Conservation (phyloP, 2,888 invertebrate species). For the Eurytoma californica region DNA sequence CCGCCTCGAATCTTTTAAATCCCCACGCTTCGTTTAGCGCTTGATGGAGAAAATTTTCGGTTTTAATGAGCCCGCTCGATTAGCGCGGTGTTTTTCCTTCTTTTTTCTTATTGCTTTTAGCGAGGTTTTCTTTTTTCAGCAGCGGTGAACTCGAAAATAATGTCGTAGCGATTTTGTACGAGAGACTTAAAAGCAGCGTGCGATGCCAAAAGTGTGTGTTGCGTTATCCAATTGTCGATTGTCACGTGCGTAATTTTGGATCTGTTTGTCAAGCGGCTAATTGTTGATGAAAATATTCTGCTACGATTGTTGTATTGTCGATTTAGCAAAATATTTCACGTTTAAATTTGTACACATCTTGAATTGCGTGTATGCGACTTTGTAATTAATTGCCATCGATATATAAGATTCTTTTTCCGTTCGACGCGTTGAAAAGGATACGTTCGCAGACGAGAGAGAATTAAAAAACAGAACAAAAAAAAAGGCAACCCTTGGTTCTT, state of each 20-base stretch:
- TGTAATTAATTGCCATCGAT: too few relatives aligned
- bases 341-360: background rate
- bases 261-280: too few relatives aligned
- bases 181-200: too few relatives aligned
- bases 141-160: background rate
- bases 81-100: background rate
- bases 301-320: slow-evolving; percentile 28
- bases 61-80: too few relatives aligned
- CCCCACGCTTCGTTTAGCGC: too few relatives aligned
- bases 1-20: too few relatives aligned
- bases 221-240: background rate
- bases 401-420: background rate
- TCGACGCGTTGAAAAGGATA: background rate
- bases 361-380: too few relatives aligned
- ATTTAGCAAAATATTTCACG: slow-evolving; percentile 18
- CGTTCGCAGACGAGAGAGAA: too few relatives aligned
- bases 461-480: too few relatives aligned
- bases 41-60: too few relatives aligned
- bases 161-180: slow-evolving; percentile 14
- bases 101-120: background rate
- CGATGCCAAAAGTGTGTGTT: background rate
- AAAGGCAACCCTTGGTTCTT: slow-evolving; percentile 6
- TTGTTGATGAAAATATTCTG: slow-evolving; percentile 4
- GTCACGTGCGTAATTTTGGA: too few relatives aligned
- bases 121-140: background rate